Conservation (phyloP, 2,888 invertebrate species). For the Agrotis ipsilon region DNA sequence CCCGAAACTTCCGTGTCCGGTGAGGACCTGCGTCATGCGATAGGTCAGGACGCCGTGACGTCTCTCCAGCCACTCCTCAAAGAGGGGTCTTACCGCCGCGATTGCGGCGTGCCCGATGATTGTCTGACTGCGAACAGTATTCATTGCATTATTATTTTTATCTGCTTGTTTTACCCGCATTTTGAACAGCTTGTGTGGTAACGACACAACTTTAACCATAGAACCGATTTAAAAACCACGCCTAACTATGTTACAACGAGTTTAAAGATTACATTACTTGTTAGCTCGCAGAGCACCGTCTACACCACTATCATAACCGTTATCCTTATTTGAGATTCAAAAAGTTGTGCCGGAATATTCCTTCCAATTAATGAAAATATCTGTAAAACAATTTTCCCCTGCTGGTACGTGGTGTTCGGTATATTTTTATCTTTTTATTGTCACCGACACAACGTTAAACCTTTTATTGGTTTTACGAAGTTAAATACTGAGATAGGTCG, state of each 20-base stretch:
- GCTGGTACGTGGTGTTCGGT: constrained; percentile 10
- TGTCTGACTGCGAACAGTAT: not conserved
- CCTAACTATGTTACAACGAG: constrained; percentile 43
- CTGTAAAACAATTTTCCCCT: constrained; percentile 22
- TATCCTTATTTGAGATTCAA: constrained; percentile 39
- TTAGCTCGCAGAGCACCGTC: constrained; percentile 22
- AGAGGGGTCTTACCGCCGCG: too few relatives aligned
- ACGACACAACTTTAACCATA: constrained; percentile 48
- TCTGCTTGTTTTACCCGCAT: constrained; percentile 24
- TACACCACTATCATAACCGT: constrained; percentile 43
- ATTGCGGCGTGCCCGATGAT: too few relatives aligned
- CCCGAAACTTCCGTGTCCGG: too few relatives aligned
- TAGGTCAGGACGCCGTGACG: too few relatives aligned
- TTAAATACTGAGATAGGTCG: constrained; percentile 37
- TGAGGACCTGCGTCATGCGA: too few relatives aligned
- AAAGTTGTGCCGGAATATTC: constrained; percentile 45
- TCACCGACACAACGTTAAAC: constrained; percentile 22
- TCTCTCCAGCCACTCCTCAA: too few relatives aligned
- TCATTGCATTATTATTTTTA: constrained; percentile 4
- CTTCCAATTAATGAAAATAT: constrained; percentile 43
- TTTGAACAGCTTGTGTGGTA: constrained; percentile 32
- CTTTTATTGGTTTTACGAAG: constrained; percentile 32
- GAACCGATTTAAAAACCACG: constrained; percentile 43
- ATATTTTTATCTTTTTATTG: constrained; percentile 32
- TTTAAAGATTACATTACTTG: constrained; percentile 58